Evolutionary conservation across 2,113 vertebrate genomes (phyloP).

Genomic region (Fregetta grallaria): DNA sequence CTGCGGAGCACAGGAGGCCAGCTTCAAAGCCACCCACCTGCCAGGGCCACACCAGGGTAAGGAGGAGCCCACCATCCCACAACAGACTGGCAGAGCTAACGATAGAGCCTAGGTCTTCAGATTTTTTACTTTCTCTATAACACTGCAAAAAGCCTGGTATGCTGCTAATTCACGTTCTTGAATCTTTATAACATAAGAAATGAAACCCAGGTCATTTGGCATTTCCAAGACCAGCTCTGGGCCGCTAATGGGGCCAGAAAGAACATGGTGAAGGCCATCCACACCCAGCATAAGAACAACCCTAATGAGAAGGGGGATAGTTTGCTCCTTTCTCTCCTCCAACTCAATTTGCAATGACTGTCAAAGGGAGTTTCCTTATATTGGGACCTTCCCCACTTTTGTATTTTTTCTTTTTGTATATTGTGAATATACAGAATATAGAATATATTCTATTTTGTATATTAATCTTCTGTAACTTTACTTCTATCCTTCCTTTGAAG

Average conservation of each 20-base stretch:
- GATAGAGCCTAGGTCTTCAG: background rate
- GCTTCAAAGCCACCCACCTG: background rate
- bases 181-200: background rate
- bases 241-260: background rate
- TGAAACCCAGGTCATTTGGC: background rate
- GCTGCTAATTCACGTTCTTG: background rate
- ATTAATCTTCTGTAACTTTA: background rate
- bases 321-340: background rate
- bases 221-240: background rate
- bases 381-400: background rate
- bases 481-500: background rate
- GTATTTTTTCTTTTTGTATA: no score
- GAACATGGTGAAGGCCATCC: background rate
- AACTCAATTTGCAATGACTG: background rate
- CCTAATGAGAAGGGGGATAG: background rate
- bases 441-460: no score
- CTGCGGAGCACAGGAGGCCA: background rate
- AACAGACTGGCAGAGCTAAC: background rate
- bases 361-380: background rate
- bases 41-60: background rate
- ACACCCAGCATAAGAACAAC: background rate
- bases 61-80: background rate
- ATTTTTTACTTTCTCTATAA: background rate
- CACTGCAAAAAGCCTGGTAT: background rate
- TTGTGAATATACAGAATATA: no score